These are phyloP conservation scores for Heliconius eleuchia DNA, from an alignment of 1,140 invertebrate species.

Conservation along the genomic window DNA sequence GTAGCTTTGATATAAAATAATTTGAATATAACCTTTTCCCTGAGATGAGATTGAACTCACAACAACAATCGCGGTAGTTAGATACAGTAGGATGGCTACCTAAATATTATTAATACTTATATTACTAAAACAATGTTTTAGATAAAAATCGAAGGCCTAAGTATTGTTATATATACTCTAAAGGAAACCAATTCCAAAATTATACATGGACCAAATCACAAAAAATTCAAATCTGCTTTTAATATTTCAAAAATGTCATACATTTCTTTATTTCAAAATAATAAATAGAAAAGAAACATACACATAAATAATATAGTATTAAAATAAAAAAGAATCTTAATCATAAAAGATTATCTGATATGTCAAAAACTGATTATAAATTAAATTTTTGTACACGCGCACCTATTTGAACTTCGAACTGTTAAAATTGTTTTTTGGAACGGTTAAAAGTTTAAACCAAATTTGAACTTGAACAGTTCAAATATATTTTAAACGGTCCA, in stretches of 20 bases:
- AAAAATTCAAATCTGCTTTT: not conserved
- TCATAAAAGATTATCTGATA: not conserved
- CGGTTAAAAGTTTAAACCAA: too few relatives aligned
- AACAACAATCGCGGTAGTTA: too few relatives aligned
- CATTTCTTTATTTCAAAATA: not conserved
- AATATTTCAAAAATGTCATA: not conserved
- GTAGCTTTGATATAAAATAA: not conserved
- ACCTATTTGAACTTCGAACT: too few relatives aligned
- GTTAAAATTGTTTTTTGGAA: too few relatives aligned
- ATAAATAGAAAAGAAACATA: not conserved
- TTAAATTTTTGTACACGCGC: not conserved
- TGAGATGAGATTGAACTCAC: not conserved
- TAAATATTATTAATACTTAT: too few relatives aligned
- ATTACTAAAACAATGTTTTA: too few relatives aligned
- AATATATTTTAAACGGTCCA: too few relatives aligned
- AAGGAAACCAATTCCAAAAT: not conserved
- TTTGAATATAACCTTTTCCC: not conserved
- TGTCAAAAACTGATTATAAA: constrained; percentile 3
- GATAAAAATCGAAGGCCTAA: too few relatives aligned
- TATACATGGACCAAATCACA: not conserved
- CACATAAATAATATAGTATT: not conserved
- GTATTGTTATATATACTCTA: too few relatives aligned
- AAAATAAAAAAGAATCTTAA: not conserved
- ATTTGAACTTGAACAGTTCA: too few relatives aligned
- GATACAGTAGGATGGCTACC: too few relatives aligned